phyloP scores from a whole-genome alignment of 2,888 invertebrate genomes.

The Odontocolon sp. region DNA sequence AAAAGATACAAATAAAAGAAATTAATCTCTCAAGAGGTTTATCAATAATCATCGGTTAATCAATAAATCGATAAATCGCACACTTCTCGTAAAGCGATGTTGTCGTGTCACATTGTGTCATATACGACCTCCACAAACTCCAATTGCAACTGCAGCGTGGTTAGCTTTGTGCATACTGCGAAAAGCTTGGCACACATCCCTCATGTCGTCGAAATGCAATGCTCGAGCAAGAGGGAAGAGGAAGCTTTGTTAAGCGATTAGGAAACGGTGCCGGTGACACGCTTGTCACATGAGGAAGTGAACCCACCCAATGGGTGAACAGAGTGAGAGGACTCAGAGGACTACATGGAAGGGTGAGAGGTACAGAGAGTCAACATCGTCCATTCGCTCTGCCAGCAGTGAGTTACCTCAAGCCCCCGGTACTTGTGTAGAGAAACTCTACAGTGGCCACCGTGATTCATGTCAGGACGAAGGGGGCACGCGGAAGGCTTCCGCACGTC shows the following conservation, averaged over 20 bases:
- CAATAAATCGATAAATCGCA: too few relatives aligned
- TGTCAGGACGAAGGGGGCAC: constrained; percentile 24
- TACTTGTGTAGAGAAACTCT: constrained; percentile 34
- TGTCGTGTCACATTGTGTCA: too few relatives aligned
- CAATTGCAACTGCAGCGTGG: not conserved
- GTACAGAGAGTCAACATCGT: constrained; percentile 57
- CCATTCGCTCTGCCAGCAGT: constrained; percentile 33
- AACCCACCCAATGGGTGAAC: constrained; percentile 21
- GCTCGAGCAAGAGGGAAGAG: constrained; percentile 22
- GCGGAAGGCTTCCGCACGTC: constrained; percentile 35
- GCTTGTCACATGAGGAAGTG: constrained; percentile 52
- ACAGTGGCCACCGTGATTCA: constrained; percentile 40
- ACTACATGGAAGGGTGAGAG: constrained; percentile 12
- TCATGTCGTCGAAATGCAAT: constrained; percentile 32
- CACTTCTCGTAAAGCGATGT: too few relatives aligned
- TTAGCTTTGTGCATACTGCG: not conserved
- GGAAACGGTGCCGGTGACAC: constrained; percentile 55
- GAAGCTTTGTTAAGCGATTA: constrained; percentile 57
- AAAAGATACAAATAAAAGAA: too few relatives aligned
- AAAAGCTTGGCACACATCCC: constrained; percentile 21
- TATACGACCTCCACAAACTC: not conserved
- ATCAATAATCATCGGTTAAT: too few relatives aligned
- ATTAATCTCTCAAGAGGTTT: too few relatives aligned
- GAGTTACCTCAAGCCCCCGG: constrained; percentile 36
- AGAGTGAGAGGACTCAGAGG: constrained; percentile 29